phyloP scores from a whole-genome alignment of 2,113 vertebrate genomes.

The Aptenodytes forsteri region DNA sequence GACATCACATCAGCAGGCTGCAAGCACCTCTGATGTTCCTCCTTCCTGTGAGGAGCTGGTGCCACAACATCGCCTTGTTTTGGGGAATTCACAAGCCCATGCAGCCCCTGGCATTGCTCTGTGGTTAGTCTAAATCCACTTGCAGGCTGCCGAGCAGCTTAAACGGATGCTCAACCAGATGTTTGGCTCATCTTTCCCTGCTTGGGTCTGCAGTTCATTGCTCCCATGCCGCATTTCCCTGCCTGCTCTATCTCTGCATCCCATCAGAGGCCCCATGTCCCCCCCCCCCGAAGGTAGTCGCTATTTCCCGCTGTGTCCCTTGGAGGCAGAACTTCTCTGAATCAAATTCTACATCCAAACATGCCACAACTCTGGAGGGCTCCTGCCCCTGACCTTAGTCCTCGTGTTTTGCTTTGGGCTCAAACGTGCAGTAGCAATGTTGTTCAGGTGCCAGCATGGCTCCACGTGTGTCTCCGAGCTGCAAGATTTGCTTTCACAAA shows the following conservation, averaged over 20 bases:
- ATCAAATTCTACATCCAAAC: background rate
- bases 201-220: background rate
- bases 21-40: background rate
- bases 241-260: background rate
- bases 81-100: background rate
- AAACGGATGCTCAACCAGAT: background rate
- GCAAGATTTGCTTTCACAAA: background rate
- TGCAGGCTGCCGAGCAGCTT: background rate
- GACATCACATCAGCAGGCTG: background rate
- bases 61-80: background rate
- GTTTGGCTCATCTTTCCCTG: background rate
- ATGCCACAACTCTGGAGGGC: background rate
- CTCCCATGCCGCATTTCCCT: background rate
- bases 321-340: background rate
- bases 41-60: background rate
- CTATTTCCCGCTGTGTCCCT: background rate
- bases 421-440: background rate
- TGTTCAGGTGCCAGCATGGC: background rate
- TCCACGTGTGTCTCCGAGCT: accelerated
- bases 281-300: too few relatives aligned
- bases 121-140: background rate
- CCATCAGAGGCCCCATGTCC: background rate
- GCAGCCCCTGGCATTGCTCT: background rate
- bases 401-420: background rate
- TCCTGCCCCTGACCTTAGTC: background rate